A percentile compares a stretch with the other conserved stretches of the same genome.
phyloP scores from a whole-genome alignment of 2,888 invertebrate species.

The Caenorhabditis japonica region DNA sequence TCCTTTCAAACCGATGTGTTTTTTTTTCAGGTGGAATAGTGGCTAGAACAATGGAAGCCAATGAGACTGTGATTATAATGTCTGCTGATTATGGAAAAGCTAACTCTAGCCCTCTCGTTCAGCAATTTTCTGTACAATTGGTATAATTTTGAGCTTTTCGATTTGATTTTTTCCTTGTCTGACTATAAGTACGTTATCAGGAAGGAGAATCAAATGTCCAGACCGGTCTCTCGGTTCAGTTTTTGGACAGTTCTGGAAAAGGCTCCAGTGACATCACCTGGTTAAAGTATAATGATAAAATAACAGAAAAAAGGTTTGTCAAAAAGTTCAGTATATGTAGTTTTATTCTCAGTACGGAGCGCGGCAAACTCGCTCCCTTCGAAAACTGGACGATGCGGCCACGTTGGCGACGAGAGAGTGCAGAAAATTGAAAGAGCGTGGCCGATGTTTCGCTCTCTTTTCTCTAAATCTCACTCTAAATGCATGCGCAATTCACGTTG shows the following conservation, averaged over 20 bases:
- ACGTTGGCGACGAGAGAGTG: too few species aligned
- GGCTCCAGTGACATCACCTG: constrained; percentile 28
- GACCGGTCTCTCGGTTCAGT: constrained; percentile 22
- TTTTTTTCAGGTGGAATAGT: constrained; percentile 14
- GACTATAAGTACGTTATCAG: too few species aligned
- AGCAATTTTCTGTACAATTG: constrained; percentile 40
- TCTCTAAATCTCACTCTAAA: too few species aligned
- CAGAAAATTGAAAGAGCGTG: too few species aligned
- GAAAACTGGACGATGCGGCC: too few species aligned
- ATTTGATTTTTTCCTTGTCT: too few species aligned
- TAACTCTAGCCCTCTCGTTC: neutral
- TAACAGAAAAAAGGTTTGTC: constrained; percentile 25
- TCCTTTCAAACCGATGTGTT: neutral
- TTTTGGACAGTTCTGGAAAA: constrained; percentile 23
- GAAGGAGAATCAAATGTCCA: constrained; percentile 40
- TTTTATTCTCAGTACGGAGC: too few species aligned
- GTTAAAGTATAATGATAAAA: constrained; percentile 14
- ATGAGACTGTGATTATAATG: constrained; percentile 14
- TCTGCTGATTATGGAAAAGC: constrained; percentile 24
- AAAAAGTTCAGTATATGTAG: too few species aligned
- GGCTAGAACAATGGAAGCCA: constrained; percentile 13
- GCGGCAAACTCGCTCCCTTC: too few species aligned
- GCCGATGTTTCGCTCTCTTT: too few species aligned
- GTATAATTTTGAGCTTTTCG: neutral
- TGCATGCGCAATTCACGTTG: too few species aligned